These are phyloP conservation scores for Plebejus argus DNA, from an alignment of 2,888 invertebrate species.

Conservation along the genomic window DNA sequence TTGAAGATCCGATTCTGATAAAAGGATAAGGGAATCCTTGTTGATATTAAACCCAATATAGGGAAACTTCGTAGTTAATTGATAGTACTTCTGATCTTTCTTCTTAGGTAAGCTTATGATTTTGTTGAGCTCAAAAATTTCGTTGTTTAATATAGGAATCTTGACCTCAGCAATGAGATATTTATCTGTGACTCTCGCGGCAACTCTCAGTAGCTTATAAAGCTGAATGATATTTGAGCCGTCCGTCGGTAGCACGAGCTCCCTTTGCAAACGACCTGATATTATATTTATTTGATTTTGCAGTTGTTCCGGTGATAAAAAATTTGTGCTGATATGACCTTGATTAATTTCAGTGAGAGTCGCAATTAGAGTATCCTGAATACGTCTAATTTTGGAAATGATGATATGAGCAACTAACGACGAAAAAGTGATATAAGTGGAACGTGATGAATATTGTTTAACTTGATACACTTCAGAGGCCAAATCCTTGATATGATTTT, in stretches of 20 bases:
- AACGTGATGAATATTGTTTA: constrained; percentile 17
- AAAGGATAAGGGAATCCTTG: constrained; percentile 16
- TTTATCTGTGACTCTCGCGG: constrained; percentile 16
- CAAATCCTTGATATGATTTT: constrained; percentile 23
- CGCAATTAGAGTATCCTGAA: constrained; percentile 24
- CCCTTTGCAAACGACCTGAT: constrained; percentile 26
- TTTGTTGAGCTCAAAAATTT: background rate
- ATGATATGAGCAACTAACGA: background rate
- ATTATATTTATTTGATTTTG: constrained; percentile 28
- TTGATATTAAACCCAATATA: constrained; percentile 28
- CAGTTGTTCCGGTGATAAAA: constrained; percentile 21
- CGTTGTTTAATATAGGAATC: background rate
- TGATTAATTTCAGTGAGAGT: constrained; percentile 28
- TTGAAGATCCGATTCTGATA: no score
- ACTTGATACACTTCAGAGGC: constrained; percentile 4
- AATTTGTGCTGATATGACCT: constrained; percentile 16
- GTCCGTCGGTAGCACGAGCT: constrained; percentile 27
- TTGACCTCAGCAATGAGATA: constrained; percentile 30
- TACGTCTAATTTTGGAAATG: constrained; percentile 8
- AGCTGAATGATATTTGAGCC: constrained; percentile 4
- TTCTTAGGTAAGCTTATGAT: background rate
- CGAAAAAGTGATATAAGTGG: constrained; percentile 5
- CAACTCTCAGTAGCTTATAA: constrained; percentile 25
- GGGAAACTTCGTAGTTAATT: constrained; percentile 1
- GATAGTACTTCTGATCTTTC: background rate